These are phyloP conservation scores for Ciona savignyi DNA, from an alignment of 23 tunicate species.

Conservation along the genomic window DNA sequence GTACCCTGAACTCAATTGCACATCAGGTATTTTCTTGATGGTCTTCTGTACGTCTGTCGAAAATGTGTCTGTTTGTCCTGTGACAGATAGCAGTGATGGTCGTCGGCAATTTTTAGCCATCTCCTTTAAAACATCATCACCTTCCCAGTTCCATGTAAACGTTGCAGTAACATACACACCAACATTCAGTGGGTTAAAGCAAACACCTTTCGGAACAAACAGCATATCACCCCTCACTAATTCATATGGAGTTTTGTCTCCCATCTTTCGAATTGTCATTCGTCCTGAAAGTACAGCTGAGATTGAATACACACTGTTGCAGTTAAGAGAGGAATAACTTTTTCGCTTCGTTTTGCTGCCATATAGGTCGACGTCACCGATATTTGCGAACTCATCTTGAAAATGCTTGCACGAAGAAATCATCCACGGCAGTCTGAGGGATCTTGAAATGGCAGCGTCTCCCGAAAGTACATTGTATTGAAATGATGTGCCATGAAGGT, in stretches of 20 bases:
- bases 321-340: background rate
- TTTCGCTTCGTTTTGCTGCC: conserved; percentile 1
- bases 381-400: conserved; percentile 2
- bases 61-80: background rate
- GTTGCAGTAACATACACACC: conserved; percentile 6
- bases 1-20: conserved; percentile 18
- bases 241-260: background rate
- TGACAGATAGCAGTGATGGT: background rate
- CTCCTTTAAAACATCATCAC: background rate
- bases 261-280: background rate
- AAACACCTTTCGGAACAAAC: conserved; percentile 14
- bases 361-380: background rate
- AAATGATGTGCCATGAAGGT: background rate
- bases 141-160: background rate
- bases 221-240: conserved; percentile 24
- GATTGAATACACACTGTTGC: conserved; percentile 3
- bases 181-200: background rate
- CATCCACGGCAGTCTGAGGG: conserved; percentile 11
- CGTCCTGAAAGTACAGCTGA: conserved; percentile 9
- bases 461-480: background rate
- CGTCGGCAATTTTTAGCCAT: background rate
- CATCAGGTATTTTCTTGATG: background rate
- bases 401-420: conserved; percentile 23
- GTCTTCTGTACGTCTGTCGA: background rate
- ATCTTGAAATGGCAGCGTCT: background rate